Base-by-base conservation (phyloP, 2,888 invertebrate species). In the Hoplodrina blanda region DNA sequence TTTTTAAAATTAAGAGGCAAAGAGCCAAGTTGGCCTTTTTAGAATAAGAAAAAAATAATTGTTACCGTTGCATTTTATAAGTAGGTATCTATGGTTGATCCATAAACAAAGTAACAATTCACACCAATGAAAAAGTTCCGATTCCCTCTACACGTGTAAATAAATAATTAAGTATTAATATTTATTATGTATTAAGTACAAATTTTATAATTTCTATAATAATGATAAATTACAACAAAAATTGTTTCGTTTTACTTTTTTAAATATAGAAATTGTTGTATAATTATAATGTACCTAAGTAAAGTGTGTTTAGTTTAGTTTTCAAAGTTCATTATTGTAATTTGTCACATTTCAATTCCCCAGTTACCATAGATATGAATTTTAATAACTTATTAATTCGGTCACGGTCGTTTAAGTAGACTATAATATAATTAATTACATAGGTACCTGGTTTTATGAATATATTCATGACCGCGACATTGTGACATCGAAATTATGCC, bases 401-500 rank as follows among this genome's bases (percentile, higher is more conserved):
- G 73, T 71, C 64, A 73, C 55, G 77, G 71, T 75, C 73, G 69
- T 76, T 64, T 72, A 76, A 41, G 50, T 82, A 81, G 65, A 61
- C 17, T 79, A 72, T 62, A 62, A 73, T 63, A 61, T 75, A 76
- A 76, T 69, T 76, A 76, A 62, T 66, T 79, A 80, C 50, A 25
- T 74, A 75, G 63, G 46, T 74, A 80, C 59, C 72, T 78, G 72
- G 72, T 81, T 80, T 68, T 70, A 69, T 80, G 71, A 78, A 75
- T 82, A 75, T 73, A 67, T 77, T 77, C 78, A 78, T 78, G 56
- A 63, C 61, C 57, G 61, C 46, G 57, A 67, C 66, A 69, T 68
- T 64, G 61, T 72, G 66, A 83, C 83, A 83, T 80, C 83, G 83
- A 83, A 83, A 80, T 73, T 68, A 59, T 78, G 83, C 83, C 83